phyloP scores from a whole-genome alignment of 1,140 invertebrate genomes.

The Ips nitidus region DNA sequence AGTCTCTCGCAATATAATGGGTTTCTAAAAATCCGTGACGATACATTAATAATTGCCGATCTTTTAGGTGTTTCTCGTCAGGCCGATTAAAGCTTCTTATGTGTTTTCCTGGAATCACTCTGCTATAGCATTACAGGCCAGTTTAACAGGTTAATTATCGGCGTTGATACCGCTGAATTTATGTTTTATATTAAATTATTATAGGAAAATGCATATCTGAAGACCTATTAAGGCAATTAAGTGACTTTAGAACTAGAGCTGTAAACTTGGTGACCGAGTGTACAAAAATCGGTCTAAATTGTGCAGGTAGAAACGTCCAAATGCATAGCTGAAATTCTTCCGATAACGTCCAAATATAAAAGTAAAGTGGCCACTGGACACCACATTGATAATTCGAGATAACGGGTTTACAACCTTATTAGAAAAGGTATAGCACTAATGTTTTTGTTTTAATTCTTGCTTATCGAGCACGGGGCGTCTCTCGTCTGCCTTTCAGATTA shows the following conservation, averaged over 20 bases:
- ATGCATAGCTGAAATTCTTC: conserved; percentile 5
- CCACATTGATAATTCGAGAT: conserved; percentile 17
- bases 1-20: conserved; percentile 8
- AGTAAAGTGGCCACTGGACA: conserved; percentile 22
- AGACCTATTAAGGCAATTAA: not conserved
- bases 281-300: not conserved
- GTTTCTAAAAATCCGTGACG: conserved; percentile 11
- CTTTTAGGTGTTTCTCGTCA: conserved; percentile 27
- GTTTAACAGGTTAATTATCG: conserved; percentile 35
- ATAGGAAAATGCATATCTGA: conserved; percentile 7
- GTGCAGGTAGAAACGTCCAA: conserved; percentile 14
- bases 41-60: conserved; percentile 19
- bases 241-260: no score
- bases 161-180: conserved; percentile 28
- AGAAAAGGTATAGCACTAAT: conserved; percentile 23
- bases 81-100: conserved; percentile 26
- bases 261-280: no score
- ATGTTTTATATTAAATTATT: conserved; percentile 33
- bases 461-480: conserved; percentile 20
- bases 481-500: conserved; percentile 16
- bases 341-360: not conserved
- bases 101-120: conserved; percentile 34
- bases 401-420: conserved; percentile 16
- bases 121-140: conserved; percentile 27
- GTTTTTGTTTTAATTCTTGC: conserved; percentile 16